phyloP scores from a whole-genome alignment of 2,888 invertebrate species.

The Chalcosyrphus nemorum region DNA sequence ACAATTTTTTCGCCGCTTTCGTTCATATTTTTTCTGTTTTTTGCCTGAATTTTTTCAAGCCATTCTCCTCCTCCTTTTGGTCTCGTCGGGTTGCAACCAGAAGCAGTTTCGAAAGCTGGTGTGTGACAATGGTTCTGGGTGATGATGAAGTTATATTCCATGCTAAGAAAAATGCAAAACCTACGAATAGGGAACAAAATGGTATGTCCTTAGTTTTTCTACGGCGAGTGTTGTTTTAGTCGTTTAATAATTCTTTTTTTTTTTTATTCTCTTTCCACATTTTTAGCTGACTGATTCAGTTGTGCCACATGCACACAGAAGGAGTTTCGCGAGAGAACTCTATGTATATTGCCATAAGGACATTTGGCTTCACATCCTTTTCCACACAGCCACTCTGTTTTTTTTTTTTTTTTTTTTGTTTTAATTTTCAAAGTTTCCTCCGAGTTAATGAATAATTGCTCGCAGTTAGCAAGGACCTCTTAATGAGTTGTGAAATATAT shows the following conservation, averaged over 20 bases:
- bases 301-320: constrained; percentile 70
- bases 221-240: constrained; percentile 67
- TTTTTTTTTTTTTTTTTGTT: constrained; percentile 30
- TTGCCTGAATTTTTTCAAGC: constrained; percentile 51
- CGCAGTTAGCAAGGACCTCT: constrained; percentile 77
- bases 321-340: constrained; percentile 66
- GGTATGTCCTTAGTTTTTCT: constrained; percentile 70
- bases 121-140: constrained; percentile 72
- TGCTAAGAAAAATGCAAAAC: constrained; percentile 71
- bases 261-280: constrained; percentile 39
- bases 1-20: constrained; percentile 54
- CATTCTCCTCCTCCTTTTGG: constrained; percentile 32
- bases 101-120: constrained; percentile 59
- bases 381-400: constrained; percentile 42
- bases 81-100: constrained; percentile 27
- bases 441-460: constrained; percentile 81
- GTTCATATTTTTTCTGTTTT: background rate
- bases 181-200: constrained; percentile 70
- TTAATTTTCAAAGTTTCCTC: constrained; percentile 68
- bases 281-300: constrained; percentile 72
- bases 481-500: constrained; percentile 73
- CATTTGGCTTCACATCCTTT: constrained; percentile 71
- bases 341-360: constrained; percentile 70
- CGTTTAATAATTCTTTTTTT: constrained; percentile 31
- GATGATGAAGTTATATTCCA: constrained; percentile 73